These are phyloP conservation scores for Drosophila yakuba DNA, from an alignment of 1,140 invertebrate genomes.

Conservation along the genomic window DNA sequence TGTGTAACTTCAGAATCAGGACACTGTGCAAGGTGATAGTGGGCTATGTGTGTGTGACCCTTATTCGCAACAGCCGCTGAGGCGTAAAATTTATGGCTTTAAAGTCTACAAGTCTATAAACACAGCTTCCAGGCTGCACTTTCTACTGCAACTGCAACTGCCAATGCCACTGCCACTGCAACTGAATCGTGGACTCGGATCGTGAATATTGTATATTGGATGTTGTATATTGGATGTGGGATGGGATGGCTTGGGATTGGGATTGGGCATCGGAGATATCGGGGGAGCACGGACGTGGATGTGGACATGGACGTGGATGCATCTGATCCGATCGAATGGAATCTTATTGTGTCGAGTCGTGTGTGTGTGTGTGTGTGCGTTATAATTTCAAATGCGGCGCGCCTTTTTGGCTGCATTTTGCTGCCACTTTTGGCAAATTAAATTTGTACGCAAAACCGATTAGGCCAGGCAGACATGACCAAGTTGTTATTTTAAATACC, in stretches of 20 bases:
- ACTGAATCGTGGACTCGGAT: slow-evolving; percentile 30
- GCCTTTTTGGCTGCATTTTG: slow-evolving; percentile 79
- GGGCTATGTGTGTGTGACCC: slow-evolving; percentile 66
- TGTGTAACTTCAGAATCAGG: neutral
- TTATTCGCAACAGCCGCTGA: slow-evolving; percentile 79
- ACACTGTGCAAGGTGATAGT: slow-evolving; percentile 19
- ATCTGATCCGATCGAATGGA: slow-evolving; percentile 21
- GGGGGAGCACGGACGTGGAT: slow-evolving; percentile 2
- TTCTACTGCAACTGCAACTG: slow-evolving; percentile 67
- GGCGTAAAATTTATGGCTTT: slow-evolving; percentile 83
- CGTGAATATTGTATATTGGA: slow-evolving; percentile 33
- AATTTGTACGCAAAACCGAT: slow-evolving; percentile 83
- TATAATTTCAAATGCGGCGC: slow-evolving; percentile 78
- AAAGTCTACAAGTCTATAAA: slow-evolving; percentile 82
- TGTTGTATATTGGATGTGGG: slow-evolving; percentile 20
- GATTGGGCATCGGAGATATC: neutral
- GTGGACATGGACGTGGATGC: neutral
- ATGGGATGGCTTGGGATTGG: neutral
- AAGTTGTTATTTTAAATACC: slow-evolving; percentile 83
- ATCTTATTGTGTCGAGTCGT: neutral
- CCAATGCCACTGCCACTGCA: slow-evolving; percentile 24
- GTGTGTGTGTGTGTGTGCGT: slow-evolving; percentile 53
- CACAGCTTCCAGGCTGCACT: slow-evolving; percentile 77
- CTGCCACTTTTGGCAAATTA: slow-evolving; percentile 83
- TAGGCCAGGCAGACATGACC: slow-evolving; percentile 76